Base-by-base conservation (phyloP, 2,113 vertebrate species). In the Odontophorus gujanensis region DNA sequence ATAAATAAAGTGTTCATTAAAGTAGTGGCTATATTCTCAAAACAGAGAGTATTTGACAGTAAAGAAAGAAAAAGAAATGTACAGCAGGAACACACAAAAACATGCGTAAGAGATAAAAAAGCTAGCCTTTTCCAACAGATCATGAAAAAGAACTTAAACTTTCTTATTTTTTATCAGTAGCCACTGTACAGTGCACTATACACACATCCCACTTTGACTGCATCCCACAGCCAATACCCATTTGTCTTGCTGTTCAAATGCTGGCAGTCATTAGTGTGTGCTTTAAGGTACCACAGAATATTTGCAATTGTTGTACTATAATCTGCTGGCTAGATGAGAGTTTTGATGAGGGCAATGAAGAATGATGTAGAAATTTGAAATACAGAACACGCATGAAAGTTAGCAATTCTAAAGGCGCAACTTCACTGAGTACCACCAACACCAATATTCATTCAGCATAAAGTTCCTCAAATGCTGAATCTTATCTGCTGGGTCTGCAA, bases 401-500 rank as follows among this genome's bases (percentile, higher is more conserved):
- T 83, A 75, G 74, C 57, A 94, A 89, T 94, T 83, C 93, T 58
- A 58, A 48, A 79, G 66, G 75, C 65, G 28, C 68, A 91, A 28
- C 65, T 85, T 28, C 0, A 0, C 63, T 72, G 87, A 75, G 59
- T 83, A 87, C 25, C 65, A 92, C 61, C 17, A 76, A 18, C 32
- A 42, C 51, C 0, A 0, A 72, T 84, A 58, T 21, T 57, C 0
- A 0, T 68, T 85, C 7, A 4, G 48, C 66, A 79, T 4, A 50
- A 69, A 71, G 72, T 51, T 83, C 78, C 87, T 81, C 75, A 83
- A 76, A 80, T 8, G 32, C 66, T 32, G 62, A 47, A 77, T 75
- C 81, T 92, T 75, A 88, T 76, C 78, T 91, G 75, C 78, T 66
- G 48, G 40, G 15, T 79, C 68, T 77, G 22, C 30, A 34, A 53